Base-by-base conservation (phyloP, 2,113 vertebrate species). In the Lampris incognitus region DNA sequence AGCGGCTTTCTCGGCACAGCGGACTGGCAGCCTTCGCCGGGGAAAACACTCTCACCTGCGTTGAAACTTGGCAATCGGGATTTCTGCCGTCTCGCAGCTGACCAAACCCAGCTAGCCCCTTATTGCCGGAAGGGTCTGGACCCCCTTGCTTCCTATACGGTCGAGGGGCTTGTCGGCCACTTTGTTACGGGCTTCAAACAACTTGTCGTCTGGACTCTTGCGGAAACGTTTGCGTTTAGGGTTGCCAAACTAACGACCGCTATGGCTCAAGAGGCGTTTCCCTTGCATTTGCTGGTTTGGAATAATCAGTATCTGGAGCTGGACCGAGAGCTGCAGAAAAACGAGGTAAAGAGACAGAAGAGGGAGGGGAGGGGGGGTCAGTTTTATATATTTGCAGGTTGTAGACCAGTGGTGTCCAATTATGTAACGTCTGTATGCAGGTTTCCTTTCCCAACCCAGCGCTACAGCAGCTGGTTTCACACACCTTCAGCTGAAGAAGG, bases 211-310 rank as follows among this genome's bases (percentile, higher is more conserved):
- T 24, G 24, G 24, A 24, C 24, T 24, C 24, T 24, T 24, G 24
- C 24, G 24, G 24, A 24, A 24, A 72, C 82, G 49, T 69, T 78
- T 51, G 24, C 54, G 48, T 39, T 67, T 42, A 3, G 38, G 38
- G 48, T 50, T 67, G 64, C 49, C 58, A 57, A 42, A 36, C 66
- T 36, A 41, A 58, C 49, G 24, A 73, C 74, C 55, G 74, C 79
- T 81, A 95, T 95, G 93, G 94, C 94, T 78, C 90, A 93, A 88
- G 95, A 94, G 87, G 88, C 93, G 82, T 97, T 95, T 90, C 95
- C 95, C 66, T 89, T 97, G 85, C 96, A 97, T 91, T 89, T 92
- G 79, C 92, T 97, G 57, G 96, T 97, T 69, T 97, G 96, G 96
- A 95, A 95, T 86, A 96, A 96, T 86, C 94, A 94, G 85, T 96